Conservation (phyloP, 2,797 vertebrate species). For the Darevskia mixta region DNA sequence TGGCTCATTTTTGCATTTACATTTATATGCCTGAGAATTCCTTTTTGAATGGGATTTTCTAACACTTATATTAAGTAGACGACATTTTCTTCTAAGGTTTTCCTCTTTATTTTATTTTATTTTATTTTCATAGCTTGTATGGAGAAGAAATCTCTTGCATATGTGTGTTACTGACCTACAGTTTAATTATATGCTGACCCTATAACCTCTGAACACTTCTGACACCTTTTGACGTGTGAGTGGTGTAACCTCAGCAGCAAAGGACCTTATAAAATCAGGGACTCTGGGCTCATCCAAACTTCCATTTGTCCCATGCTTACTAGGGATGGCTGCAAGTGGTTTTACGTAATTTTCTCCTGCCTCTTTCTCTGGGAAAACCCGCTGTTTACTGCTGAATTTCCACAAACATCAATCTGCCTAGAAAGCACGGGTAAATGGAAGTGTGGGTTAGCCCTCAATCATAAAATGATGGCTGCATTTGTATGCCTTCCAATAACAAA, state of each 20-base stretch:
- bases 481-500: background rate
- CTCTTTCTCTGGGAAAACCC: no score
- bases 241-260: no score
- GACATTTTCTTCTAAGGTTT: background rate
- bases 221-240: conserved; percentile 43
- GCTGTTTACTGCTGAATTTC: no score
- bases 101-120: no score
- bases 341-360: no score
- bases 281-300: no score
- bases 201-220: conserved; percentile 35
- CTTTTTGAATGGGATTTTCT: background rate
- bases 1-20: background rate
- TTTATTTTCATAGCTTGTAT: conserved; percentile 4
- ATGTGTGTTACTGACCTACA: conserved; percentile 63
- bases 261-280: no score
- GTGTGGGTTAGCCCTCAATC: background rate
- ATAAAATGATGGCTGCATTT: background rate
- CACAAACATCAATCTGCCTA: no score
- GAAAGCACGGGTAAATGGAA: background rate
- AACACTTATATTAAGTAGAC: background rate
- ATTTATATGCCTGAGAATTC: background rate
- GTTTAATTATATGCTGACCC: conserved; percentile 61
- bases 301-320: no score
- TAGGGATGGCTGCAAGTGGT: no score
- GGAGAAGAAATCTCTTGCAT: conserved; percentile 53